These are phyloP conservation scores for Patella ulyssiponensis DNA, from an alignment of 2,888 invertebrate genomes.

Conservation along the genomic window DNA sequence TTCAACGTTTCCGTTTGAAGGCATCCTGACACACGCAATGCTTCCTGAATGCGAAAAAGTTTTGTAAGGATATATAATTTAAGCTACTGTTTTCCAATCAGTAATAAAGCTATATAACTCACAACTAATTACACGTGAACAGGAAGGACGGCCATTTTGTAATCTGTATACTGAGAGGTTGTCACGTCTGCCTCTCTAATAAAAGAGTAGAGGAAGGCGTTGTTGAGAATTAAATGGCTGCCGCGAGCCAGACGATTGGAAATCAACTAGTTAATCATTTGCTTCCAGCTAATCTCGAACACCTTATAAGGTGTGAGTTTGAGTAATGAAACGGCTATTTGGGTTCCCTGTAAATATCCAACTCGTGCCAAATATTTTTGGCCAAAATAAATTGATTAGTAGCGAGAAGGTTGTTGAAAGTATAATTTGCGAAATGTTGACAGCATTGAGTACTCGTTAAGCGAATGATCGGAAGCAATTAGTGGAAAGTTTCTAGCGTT, in stretches of 20 bases:
- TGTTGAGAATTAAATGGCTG: no score
- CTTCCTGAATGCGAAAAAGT: neutral
- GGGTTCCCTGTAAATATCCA: constrained; percentile 22
- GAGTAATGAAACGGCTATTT: constrained; percentile 33
- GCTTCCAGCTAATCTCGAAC: neutral
- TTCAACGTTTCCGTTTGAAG: no score
- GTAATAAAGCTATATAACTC: constrained; percentile 15
- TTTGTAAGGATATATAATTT: constrained; percentile 18
- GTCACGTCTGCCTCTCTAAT: no score
- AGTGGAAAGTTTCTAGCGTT: constrained; percentile 17
- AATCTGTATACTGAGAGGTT: no score
- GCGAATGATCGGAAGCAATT: constrained; percentile 33
- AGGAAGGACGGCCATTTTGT: no score
- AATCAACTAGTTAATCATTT: no score
- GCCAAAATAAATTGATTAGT: constrained; percentile 42
- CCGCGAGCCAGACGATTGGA: no score
- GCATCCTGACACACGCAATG: no score
- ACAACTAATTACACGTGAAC: constrained; percentile 23
- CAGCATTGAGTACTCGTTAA: constrained; percentile 16
- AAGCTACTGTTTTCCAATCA: constrained; percentile 11
- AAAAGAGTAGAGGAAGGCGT: no score
- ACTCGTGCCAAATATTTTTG: constrained; percentile 45
- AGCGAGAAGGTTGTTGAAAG: constrained; percentile 23
- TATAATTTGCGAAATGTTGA: constrained; percentile 29
- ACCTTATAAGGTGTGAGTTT: constrained; percentile 18